Evolutionary conservation across 2,113 vertebrate species (phyloP).

Genomic region (Proteles cristata): DNA sequence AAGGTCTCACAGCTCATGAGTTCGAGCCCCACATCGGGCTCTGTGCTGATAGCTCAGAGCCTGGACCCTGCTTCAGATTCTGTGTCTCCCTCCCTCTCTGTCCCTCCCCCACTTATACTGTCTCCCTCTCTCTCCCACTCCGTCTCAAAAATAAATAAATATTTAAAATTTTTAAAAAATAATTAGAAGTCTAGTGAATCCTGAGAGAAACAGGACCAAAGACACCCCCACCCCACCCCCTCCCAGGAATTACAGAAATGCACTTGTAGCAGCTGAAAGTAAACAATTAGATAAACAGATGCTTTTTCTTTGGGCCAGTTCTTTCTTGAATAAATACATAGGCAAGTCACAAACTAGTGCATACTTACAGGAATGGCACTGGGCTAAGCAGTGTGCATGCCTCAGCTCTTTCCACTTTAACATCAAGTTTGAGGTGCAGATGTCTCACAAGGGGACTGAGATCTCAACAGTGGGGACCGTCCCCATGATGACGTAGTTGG

Average conservation of each 20-base stretch:
- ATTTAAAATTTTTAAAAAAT: too few relatives aligned
- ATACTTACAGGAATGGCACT: not conserved
- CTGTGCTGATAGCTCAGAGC: too few relatives aligned
- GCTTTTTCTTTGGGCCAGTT: not conserved
- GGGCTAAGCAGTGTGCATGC: not conserved
- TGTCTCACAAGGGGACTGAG: not conserved
- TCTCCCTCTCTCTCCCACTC: too few relatives aligned
- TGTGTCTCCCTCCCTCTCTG: too few relatives aligned
- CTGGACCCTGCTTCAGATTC: too few relatives aligned
- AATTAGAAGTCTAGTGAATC: not conserved
- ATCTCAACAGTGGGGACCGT: not conserved
- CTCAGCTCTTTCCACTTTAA: not conserved
- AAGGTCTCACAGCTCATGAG: too few relatives aligned
- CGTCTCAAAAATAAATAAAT: too few relatives aligned
- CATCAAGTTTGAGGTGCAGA: not conserved
- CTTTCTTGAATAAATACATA: conserved; percentile 14
- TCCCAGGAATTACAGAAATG: conserved; percentile 22
- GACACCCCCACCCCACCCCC: not conserved
- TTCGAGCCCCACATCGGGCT: too few relatives aligned
- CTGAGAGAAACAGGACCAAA: not conserved
- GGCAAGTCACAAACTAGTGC: not conserved
- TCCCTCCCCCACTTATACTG: too few relatives aligned
- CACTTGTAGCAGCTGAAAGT: not conserved
- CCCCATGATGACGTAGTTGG: not conserved
- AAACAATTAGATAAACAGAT: conserved; percentile 3